Evolutionary conservation across 1,140 invertebrate species (phyloP), one percentile per base, ranked within the genome.

Genomic region (Drosophila tristis): DNA sequence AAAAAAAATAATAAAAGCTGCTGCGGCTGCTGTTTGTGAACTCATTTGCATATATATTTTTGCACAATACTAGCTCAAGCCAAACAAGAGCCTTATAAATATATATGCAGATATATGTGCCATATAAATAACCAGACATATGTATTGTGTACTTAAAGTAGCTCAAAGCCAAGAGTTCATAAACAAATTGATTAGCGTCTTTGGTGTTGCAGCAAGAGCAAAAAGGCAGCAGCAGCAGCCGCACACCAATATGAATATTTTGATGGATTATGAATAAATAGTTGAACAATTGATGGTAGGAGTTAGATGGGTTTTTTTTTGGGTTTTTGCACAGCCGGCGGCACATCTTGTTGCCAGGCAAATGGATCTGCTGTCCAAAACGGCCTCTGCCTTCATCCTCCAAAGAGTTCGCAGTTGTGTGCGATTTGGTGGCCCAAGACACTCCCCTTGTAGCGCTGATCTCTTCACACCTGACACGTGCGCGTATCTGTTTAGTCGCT

Each of bases 161-260:
- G 79, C 82, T 58, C 72, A 87, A 75, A 59, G 39, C 23, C 35
- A 25, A 25, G 42, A 62, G 50, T 60, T 87, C 75, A 89, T 89
- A 89, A 89, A 89, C 84, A 89, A 89, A 71, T 89, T 89, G 80
- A 89, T 89, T 89, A 89, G 84, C 84, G 74, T 74, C 79, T 74
- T 76, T 56, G 61, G 57, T 77, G 80, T 87, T 87, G 82, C 70
- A 76, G 48, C 54, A 63, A 62, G 35, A 73, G 58, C 66, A 48
- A 65, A 44, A 74, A 25, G 23, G 76, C 68, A 68, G 43, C 72
- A 59, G 23, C 16, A 20, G 20, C 20, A 20, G 16, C 16, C 16
- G 16, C 20, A 76, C 57, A 58, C 62, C 54, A 48, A 74, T 54
- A 63, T 50, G 48, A 42, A 45, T 62, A 55, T 66, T 57, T 47